Evolutionary conservation across 2,797 vertebrate species (phyloP).

Genomic region (Xiphorhynchus erythropygius): DNA sequence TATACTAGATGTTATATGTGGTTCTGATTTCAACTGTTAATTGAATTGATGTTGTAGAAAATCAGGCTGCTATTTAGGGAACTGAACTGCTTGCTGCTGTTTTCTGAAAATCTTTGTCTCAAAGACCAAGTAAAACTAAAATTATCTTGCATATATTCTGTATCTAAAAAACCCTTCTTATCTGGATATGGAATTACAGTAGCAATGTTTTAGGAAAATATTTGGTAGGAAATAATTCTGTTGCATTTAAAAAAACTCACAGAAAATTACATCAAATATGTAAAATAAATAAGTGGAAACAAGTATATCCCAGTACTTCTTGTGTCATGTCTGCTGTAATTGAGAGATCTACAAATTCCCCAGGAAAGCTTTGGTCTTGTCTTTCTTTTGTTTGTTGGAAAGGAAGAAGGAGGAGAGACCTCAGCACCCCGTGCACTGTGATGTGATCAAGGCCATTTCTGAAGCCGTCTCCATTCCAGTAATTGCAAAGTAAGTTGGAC

Average conservation of each 20-base stretch:
- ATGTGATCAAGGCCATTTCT: conserved; percentile 88
- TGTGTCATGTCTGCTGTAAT: neutral
- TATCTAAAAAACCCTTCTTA: neutral
- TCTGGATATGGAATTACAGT: neutral
- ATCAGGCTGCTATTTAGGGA: neutral
- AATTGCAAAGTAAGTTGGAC: conserved; percentile 89
- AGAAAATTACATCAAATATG: neutral
- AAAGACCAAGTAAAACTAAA: neutral
- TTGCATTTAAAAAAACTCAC: neutral
- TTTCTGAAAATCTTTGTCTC: neutral
- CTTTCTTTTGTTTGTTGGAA: conserved; percentile 46
- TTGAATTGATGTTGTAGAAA: neutral
- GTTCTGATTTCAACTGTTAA: neutral
- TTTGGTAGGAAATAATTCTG: neutral
- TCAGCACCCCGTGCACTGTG: conserved; percentile 90
- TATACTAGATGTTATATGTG: neutral
- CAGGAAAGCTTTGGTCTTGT: neutral
- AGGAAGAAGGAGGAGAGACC: conserved; percentile 94
- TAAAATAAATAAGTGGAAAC: neutral
- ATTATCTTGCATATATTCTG: neutral
- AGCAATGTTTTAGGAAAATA: neutral
- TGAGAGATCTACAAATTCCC: neutral
- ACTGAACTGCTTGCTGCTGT: neutral
- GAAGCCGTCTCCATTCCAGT: conserved; percentile 88
- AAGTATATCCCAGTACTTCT: neutral